phyloP scores from a whole-genome alignment of 1,140 invertebrate species.

The Drosophila varians region DNA sequence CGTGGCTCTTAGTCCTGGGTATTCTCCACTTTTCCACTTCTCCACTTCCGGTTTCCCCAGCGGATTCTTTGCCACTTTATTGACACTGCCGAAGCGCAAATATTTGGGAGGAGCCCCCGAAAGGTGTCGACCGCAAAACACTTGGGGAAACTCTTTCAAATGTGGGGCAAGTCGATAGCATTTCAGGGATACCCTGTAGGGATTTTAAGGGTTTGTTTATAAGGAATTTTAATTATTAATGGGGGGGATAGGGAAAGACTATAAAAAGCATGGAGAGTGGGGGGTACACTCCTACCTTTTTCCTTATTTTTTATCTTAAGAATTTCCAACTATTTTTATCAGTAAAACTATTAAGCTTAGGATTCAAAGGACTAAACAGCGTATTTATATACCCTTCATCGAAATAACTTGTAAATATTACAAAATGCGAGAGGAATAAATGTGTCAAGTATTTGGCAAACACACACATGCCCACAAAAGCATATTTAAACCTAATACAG shows the following conservation, averaged over 20 bases:
- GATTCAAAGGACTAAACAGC: too few species aligned
- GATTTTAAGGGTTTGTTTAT: too few species aligned
- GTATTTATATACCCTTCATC: not conserved
- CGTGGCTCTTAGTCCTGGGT: too few species aligned
- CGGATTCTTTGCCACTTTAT: constrained; percentile 47
- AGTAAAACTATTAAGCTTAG: too few species aligned
- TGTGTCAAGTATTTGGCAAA: constrained; percentile 37
- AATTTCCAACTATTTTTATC: too few species aligned
- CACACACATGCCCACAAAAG: not conserved
- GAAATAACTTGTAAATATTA: not conserved
- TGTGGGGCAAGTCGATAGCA: not conserved
- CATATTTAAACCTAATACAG: not conserved
- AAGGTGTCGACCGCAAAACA: constrained; percentile 57
- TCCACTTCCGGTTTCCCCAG: constrained; percentile 7
- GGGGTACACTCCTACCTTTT: too few species aligned
- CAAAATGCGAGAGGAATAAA: not conserved
- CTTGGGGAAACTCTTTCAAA: not conserved
- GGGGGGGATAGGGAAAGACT: too few species aligned
- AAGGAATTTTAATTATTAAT: too few species aligned
- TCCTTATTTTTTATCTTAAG: too few species aligned
- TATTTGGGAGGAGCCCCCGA: constrained; percentile 57
- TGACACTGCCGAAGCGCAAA: constrained; percentile 64
- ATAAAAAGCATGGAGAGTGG: too few species aligned
- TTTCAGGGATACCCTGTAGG: not conserved
- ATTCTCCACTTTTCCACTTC: constrained; percentile 3